Base-by-base conservation (phyloP, 1,140 invertebrate species). In the Patella vulgata region DNA sequence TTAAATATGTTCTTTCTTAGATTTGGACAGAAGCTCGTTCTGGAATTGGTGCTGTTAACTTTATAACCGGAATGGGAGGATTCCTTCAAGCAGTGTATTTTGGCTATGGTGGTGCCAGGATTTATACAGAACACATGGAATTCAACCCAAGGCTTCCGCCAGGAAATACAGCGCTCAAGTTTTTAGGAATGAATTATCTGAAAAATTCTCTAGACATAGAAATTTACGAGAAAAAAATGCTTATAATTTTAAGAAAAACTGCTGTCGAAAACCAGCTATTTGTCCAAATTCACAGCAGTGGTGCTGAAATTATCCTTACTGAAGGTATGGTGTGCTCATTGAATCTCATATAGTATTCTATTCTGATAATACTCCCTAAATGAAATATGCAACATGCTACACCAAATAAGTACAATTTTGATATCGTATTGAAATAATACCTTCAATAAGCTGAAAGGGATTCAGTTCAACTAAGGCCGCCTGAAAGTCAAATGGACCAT, bases 61-160 rank as follows among this genome's bases (percentile, higher is more conserved):
- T 86, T 62, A 82, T 85, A 21, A 86, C 85, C 14, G 85, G 85
- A 33, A 81, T 80, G 77, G 85, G 85, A 23, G 85, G 85, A 17
- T 85, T 85, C 58, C 70, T 86, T 2, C 51, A 54, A 39, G 70
- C 78, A 1, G 48, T 86, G 12, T 46, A 85, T 1, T 83, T 78
- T 60, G 85, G 85, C 9, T 86, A 85, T 68, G 82, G 70, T 14
- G 85, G 85, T 11, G 46, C 85, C 23, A 53, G 85, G 28, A 52
- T 84, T 8, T 52, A 73, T 25, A 53, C 66, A 14, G 81, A 84
- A 33, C 64, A 71, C 12, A 25, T 85, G 0, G 62, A 63, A 3
- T 66, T 83, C n/a, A 64, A 79, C 42, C 82, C 81, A 3, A 59
- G 54, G 30, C 48, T 80, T 14, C 75, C 78, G 6, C 77, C 77